Percentiles rank a stretch among this genome's conserved stretches.
phyloP scores from a whole-genome alignment of 2,888 invertebrate genomes.

The Syrista parreyssii region DNA sequence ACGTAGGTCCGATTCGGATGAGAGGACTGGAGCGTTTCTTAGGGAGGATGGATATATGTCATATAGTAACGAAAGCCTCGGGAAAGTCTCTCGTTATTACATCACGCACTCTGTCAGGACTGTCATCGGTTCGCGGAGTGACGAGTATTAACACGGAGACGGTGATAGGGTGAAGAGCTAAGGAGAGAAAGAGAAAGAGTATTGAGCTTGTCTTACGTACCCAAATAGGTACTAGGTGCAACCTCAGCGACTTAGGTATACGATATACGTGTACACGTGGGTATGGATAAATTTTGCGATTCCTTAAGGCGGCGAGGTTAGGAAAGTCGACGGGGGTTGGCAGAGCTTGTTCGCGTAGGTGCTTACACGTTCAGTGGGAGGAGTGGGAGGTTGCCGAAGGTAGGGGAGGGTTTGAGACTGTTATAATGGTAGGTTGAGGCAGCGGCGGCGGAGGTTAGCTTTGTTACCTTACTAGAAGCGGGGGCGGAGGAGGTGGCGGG shows the following conservation, averaged over 20 bases:
- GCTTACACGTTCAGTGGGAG: slow-evolving; percentile 42
- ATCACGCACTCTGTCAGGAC: background rate
- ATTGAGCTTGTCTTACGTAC: background rate
- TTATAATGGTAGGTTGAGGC: background rate
- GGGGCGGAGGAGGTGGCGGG: slow-evolving; percentile 23
- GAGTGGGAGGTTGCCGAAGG: slow-evolving; percentile 18
- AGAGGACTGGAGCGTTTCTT: background rate
- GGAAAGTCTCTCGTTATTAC: background rate
- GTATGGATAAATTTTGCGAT: background rate
- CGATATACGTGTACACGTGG: background rate
- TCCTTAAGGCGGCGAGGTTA: background rate
- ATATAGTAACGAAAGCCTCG: background rate
- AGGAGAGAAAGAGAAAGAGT: background rate
- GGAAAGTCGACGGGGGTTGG: slow-evolving; percentile 23
- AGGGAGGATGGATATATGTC: background rate
- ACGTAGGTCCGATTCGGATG: slow-evolving; percentile 2
- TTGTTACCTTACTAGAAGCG: slow-evolving; percentile 30
- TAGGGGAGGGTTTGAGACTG: background rate
- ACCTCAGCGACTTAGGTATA: background rate
- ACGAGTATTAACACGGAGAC: background rate
- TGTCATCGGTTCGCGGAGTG: background rate
- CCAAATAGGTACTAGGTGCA: background rate
- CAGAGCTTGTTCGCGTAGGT: slow-evolving; percentile 45
- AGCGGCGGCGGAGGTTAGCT: slow-evolving; percentile 28
- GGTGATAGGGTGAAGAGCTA: background rate